Evolutionary conservation across 2,113 vertebrate species (phyloP).

Genomic region (Mormyrus iriodes): DNA sequence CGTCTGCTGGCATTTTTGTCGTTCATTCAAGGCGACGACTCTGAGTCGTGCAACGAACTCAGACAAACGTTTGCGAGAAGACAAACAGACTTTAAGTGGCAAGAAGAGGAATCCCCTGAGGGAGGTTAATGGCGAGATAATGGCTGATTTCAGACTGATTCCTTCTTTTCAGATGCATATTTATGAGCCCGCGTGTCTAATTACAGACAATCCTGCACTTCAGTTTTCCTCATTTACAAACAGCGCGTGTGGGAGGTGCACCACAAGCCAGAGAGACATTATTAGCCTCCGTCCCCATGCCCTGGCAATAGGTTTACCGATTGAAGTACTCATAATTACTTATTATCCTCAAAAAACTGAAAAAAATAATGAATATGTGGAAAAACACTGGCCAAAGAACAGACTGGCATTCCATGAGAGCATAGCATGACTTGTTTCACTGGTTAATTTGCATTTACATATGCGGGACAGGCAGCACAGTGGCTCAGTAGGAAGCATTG

Average conservation of each 20-base stretch:
- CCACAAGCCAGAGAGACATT: slow-evolving; percentile 27
- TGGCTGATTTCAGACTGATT: slow-evolving; percentile 25
- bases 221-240: slow-evolving; percentile 38
- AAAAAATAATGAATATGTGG: not conserved
- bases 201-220: slow-evolving; percentile 43
- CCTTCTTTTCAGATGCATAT: slow-evolving; percentile 41
- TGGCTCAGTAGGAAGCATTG: not conserved
- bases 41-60: not conserved
- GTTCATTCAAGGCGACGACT: not conserved
- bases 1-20: not conserved
- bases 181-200: slow-evolving; percentile 41
- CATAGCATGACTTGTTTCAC: not conserved
- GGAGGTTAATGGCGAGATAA: slow-evolving; percentile 41
- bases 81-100: slow-evolving; percentile 18
- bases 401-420: not conserved
- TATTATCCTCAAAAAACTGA: not conserved
- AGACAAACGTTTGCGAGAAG: slow-evolving; percentile 7
- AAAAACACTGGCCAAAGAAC: not conserved
- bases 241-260: slow-evolving; percentile 30
- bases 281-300: slow-evolving; percentile 25
- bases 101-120: slow-evolving; percentile 30
- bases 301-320: slow-evolving; percentile 42
- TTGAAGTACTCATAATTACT: slow-evolving; percentile 23
- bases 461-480: not conserved
- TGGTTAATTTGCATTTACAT: not conserved